Base-by-base conservation (phyloP, 2,797 vertebrate species). In the Triplophysa yarkandensis region DNA sequence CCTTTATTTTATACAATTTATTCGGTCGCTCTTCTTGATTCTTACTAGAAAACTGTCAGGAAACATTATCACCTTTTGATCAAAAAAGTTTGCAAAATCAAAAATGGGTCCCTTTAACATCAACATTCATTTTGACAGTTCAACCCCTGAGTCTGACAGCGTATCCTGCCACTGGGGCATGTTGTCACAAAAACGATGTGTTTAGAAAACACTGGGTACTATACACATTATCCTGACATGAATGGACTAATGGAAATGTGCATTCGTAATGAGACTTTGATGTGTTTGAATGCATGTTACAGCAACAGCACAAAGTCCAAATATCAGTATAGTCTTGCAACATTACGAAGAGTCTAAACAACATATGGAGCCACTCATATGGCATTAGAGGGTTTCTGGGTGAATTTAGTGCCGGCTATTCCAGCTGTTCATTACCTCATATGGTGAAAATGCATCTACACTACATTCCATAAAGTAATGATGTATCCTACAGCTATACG, bases 281-380 rank as follows among this genome's bases (percentile, higher is more conserved):
- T 17, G 6, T n/a, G 41, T 16, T 28, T 60, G 28, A 67, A 67
- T 32, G 27, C 50, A 58, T 21, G 2, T 58, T 66, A 58, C 39
- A 67, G 23, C 63, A 67, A n/a, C 16, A 46, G 71, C 50, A 74
- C 32, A 73, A 55, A 58, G 52, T 48, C 52, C 36, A 67, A 67
- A 67, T 74, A 39, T n/a, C 28, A n/a, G 55, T 66, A 48, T 25
- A 60, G 54, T 68, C 30, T 75, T 57, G 10, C 5, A 48, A 58
- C 41, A 58, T 68, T 75, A 68, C 8, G 8, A 57, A 36, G 13
- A 21, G 54, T 60, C 73, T 61, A 39, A 68, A 61, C 73, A 68
- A 50, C 54, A 75, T 75, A 68, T 68, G 54, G 63, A 61, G 64
- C 7, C 8, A 30, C 21, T 48, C 32, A 10, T 36, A 23, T 6